phyloP scores from a whole-genome alignment of 2,888 invertebrate genomes.

The Tricholauxania praeusta region DNA sequence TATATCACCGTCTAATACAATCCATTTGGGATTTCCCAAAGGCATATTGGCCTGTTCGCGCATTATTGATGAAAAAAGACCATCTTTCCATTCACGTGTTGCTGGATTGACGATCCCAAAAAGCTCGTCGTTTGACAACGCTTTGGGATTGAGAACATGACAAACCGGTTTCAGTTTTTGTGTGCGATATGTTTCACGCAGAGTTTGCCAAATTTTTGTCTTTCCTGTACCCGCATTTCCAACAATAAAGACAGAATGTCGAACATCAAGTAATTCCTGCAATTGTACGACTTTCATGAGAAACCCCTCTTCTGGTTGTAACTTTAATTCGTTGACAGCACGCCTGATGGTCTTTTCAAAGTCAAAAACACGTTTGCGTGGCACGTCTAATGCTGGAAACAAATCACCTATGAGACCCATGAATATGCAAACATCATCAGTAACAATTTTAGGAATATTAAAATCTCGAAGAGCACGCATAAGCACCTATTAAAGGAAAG shows the following conservation, averaged over 20 bases:
- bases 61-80: conserved; percentile 93
- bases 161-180: conserved; percentile 81
- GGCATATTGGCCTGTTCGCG: conserved; percentile 91
- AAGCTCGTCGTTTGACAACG: conserved; percentile 94
- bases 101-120: conserved; percentile 95
- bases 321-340: conserved; percentile 83
- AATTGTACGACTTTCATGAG: conserved; percentile 90
- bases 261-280: conserved; percentile 91
- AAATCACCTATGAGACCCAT: conserved; percentile 95
- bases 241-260: conserved; percentile 93
- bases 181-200: conserved; percentile 80
- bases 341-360: conserved; percentile 86
- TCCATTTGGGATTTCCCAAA: conserved; percentile 91
- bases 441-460: conserved; percentile 94
- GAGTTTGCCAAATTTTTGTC: conserved; percentile 92
- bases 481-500: conserved; percentile 71
- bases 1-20: conserved; percentile 95
- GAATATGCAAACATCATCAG: conserved; percentile 92
- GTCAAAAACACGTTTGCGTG: conserved; percentile 86
- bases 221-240: conserved; percentile 94
- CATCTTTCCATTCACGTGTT: conserved; percentile 93
- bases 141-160: conserved; percentile 92
- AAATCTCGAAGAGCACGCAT: conserved; percentile 96
- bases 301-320: conserved; percentile 94
- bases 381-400: conserved; percentile 93